Conservation (phyloP, 1,140 invertebrate genomes). For the Paralvinella palmiformis region DNA sequence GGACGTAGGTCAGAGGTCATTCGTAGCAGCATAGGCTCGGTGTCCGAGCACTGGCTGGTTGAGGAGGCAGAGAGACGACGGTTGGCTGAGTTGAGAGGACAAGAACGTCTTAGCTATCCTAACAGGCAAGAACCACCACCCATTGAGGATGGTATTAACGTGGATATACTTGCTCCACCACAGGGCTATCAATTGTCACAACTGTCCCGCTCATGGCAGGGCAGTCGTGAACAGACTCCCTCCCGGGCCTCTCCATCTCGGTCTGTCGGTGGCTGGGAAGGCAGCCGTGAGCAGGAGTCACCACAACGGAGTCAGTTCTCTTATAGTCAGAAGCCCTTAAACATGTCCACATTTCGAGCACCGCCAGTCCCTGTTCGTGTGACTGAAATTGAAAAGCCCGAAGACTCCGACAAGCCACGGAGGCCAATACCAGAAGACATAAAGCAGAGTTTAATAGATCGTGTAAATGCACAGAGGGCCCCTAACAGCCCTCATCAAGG, state of each 20-base stretch:
- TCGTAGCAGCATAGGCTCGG: constrained; percentile 76
- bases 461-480: background rate
- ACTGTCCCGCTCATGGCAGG: no score
- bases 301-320: no score
- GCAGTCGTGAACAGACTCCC: constrained; percentile 43
- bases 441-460: constrained; percentile 1
- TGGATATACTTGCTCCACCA: no score
- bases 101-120: constrained; percentile 56
- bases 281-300: background rate
- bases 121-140: constrained; percentile 28
- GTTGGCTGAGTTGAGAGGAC: constrained; percentile 25
- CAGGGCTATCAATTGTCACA: no score
- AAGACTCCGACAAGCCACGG: background rate
- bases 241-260: no score
- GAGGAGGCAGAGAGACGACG: constrained; percentile 83
- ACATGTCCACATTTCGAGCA: no score
- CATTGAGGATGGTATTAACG: background rate
- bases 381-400: background rate
- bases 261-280: background rate
- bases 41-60: constrained; percentile 42
- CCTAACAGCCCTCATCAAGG: background rate
- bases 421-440: background rate
- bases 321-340: no score
- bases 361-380: no score
- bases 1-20: constrained; percentile 42